Conservation (phyloP, 2,113 vertebrate genomes). For the Ceyx margarethae region DNA sequence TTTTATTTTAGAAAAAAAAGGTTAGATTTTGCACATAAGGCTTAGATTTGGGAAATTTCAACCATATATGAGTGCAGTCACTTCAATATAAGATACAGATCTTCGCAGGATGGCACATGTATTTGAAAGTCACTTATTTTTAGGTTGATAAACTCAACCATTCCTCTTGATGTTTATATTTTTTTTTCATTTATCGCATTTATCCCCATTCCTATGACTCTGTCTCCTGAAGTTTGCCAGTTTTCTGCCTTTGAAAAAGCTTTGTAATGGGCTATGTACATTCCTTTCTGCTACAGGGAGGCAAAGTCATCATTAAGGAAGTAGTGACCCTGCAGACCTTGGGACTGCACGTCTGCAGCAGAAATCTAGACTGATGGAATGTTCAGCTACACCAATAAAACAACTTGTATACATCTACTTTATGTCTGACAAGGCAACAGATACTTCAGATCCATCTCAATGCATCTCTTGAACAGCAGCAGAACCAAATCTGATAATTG, state of each 20-base stretch:
- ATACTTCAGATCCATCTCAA: neutral
- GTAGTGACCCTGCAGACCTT: neutral
- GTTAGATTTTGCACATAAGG: neutral
- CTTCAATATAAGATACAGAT: neutral
- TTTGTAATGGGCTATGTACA: neutral
- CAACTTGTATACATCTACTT: neutral
- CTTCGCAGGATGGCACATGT: neutral
- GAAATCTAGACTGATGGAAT: neutral
- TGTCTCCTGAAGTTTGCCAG: neutral
- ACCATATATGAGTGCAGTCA: neutral
- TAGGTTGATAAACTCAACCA: neutral
- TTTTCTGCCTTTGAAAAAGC: neutral
- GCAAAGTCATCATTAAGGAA: neutral
- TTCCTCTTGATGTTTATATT: neutral
- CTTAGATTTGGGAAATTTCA: neutral
- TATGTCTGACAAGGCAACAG: neutral
- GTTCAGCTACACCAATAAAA: neutral
- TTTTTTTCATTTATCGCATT: neutral
- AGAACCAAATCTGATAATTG: neutral
- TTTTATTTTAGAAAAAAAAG: neutral
- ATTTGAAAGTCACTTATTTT: neutral
- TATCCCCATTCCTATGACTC: neutral
- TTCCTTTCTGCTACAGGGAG: neutral
- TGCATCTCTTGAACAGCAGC: neutral
- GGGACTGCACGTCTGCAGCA: neutral